phyloP scores from a whole-genome alignment of 2,797 vertebrate species.

The Coendou prehensilis region DNA sequence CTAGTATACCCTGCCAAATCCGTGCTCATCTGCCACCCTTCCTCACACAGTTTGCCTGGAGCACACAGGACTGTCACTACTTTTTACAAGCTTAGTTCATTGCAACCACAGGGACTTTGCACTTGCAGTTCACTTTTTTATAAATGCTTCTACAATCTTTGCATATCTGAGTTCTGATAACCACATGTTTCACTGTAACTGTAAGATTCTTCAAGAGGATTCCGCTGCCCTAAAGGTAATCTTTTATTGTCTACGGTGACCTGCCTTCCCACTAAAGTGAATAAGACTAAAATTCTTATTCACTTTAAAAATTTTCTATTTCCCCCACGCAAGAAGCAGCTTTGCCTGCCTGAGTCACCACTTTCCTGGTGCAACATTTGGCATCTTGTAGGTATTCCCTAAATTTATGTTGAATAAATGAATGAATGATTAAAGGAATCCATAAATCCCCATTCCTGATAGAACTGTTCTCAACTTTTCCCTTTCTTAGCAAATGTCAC shows the following conservation, averaged over 20 bases:
- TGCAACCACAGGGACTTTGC: not conserved
- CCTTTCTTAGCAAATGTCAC: not conserved
- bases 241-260: not conserved
- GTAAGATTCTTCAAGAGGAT: not conserved
- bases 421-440: not conserved
- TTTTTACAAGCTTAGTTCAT: not conserved
- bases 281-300: not conserved
- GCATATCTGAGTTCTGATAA: not conserved
- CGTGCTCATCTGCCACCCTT: not conserved
- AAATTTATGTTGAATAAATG: not conserved
- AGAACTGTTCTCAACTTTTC: not conserved
- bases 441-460: not conserved
- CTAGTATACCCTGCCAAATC: rapidly evolving
- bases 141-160: not conserved
- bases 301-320: not conserved
- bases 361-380: not conserved
- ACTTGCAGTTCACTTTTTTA: not conserved
- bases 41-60: not conserved
- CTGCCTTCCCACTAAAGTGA: too few relatives aligned
- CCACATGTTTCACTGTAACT: not conserved
- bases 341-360: not conserved
- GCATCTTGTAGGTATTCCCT: not conserved
- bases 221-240: not conserved
- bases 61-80: not conserved
- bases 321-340: not conserved